Percentiles rank a stretch among this genome's conserved stretches.
These are phyloP conservation scores for Lamellibrachia luymesi DNA, from an alignment of 1,140 invertebrate genomes.

Conservation along the genomic window DNA sequence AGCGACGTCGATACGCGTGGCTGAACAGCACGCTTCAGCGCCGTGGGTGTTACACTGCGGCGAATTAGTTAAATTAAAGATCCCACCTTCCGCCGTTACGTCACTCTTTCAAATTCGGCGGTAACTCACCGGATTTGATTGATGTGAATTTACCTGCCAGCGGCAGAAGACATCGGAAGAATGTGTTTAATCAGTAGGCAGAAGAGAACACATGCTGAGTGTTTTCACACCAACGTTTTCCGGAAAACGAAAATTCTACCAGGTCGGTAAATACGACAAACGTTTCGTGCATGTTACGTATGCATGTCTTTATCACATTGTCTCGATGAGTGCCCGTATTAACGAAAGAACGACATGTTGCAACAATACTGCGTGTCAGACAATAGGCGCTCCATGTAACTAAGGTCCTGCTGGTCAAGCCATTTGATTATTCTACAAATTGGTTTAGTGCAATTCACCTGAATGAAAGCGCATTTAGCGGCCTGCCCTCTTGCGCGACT, in stretches of 20 bases:
- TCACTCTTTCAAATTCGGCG: not conserved
- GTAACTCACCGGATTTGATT: not conserved
- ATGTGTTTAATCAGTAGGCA: not conserved
- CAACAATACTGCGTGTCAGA: not conserved
- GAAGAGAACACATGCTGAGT: not conserved
- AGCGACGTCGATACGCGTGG: not conserved
- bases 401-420: not conserved
- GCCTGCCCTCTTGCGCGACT: not conserved
- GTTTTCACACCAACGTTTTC: not conserved
- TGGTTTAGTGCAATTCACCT: not conserved
- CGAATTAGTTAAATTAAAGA: conserved; percentile 1
- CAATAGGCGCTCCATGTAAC: not conserved
- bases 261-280: not conserved
- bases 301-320: not conserved
- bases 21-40: not conserved
- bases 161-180: not conserved
- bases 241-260: not conserved
- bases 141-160: not conserved
- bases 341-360: not conserved
- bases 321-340: not conserved
- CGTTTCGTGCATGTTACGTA: not conserved
- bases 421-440: not conserved
- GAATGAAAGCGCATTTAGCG: not conserved
- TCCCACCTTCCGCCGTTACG: not conserved
- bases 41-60: not conserved